phyloP scores from a whole-genome alignment of 2,888 invertebrate species.

The Chrysotoxum bicinctum region DNA sequence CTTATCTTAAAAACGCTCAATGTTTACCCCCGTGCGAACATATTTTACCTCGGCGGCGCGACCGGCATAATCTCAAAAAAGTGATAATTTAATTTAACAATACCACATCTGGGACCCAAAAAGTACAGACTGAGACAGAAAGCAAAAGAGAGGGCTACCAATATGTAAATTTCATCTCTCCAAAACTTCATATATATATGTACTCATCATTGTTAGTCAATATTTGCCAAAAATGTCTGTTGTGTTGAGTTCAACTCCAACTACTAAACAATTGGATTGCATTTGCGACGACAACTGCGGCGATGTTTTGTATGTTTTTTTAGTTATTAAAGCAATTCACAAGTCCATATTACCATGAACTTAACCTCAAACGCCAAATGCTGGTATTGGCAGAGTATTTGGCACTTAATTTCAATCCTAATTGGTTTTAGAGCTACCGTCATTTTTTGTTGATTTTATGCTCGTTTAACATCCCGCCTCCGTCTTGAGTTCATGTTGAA shows the following conservation, averaged over 20 bases:
- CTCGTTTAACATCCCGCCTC: constrained; percentile 6
- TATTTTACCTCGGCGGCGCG: constrained; percentile 7
- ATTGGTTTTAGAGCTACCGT: constrained; percentile 64
- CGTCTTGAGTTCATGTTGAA: neutral
- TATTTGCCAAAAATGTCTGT: constrained; percentile 53
- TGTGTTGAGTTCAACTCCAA: constrained; percentile 6
- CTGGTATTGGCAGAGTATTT: constrained; percentile 40
- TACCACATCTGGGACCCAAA: constrained; percentile 28
- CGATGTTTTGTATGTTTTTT: constrained; percentile 11
- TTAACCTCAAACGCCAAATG: constrained; percentile 51
- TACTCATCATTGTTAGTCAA: constrained; percentile 58
- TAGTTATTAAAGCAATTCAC: constrained; percentile 67
- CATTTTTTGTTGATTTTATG: constrained; percentile 36
- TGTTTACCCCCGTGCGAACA: constrained; percentile 15
- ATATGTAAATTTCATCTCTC: constrained; percentile 56
- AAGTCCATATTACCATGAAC: constrained; percentile 55
- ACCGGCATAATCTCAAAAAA: constrained; percentile 48
- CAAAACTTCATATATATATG: constrained; percentile 2
- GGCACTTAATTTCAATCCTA: constrained; percentile 64
- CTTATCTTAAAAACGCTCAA: constrained; percentile 49
- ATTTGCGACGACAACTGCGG: neutral
- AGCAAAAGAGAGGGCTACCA: neutral
- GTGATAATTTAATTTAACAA: constrained; percentile 62
- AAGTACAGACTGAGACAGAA: constrained; percentile 1
- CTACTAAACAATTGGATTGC: constrained; percentile 22